A percentile compares a stretch with the other conserved stretches of the same genome.
Conservation (phyloP, 2,113 vertebrate genomes). For the Leptobrachium ailaonicum region DNA sequence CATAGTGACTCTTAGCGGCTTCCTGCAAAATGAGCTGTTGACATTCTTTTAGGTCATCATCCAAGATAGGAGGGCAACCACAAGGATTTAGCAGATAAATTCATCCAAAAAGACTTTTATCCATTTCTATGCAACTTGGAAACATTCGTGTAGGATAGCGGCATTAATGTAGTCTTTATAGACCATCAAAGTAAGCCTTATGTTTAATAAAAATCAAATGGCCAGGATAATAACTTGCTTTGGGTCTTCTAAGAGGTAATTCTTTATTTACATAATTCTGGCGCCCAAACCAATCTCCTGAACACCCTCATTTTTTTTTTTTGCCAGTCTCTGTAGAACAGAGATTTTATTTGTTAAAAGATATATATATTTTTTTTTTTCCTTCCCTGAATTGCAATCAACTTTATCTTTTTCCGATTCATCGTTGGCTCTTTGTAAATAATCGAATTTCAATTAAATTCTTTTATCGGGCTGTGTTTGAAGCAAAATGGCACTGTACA, state of each 20-base stretch:
- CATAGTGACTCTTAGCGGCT: constrained; percentile 70
- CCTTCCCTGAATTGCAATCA: constrained; percentile 60
- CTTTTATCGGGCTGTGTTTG: constrained; percentile 59
- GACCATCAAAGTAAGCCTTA: constrained; percentile 68
- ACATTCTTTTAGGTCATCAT: constrained; percentile 90
- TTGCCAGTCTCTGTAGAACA: constrained; percentile 56
- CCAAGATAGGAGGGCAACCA: constrained; percentile 78
- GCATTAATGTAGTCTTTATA: constrained; percentile 72
- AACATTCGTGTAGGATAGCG: constrained; percentile 69
- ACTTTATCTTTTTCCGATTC: constrained; percentile 57
- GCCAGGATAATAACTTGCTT: constrained; percentile 64
- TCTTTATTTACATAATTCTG: constrained; percentile 69
- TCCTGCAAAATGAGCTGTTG: constrained; percentile 88
- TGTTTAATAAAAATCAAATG: constrained; percentile 58
- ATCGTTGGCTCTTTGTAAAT: constrained; percentile 62
- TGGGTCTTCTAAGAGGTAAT: constrained; percentile 66
- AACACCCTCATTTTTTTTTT: constrained; percentile 37
- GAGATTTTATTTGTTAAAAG: constrained; percentile 53
- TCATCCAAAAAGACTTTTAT: constrained; percentile 78
- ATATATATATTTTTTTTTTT: constrained; percentile 50
- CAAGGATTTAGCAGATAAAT: constrained; percentile 86
- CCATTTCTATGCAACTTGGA: constrained; percentile 75
- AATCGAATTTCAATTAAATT: constrained; percentile 65
- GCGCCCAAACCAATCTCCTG: constrained; percentile 59
- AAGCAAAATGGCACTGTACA: constrained; percentile 59